A percentile compares a stretch with the other conserved stretches of the same genome.
phyloP scores from a whole-genome alignment of 2,888 invertebrate genomes.

The Amblyteles armatorius region DNA sequence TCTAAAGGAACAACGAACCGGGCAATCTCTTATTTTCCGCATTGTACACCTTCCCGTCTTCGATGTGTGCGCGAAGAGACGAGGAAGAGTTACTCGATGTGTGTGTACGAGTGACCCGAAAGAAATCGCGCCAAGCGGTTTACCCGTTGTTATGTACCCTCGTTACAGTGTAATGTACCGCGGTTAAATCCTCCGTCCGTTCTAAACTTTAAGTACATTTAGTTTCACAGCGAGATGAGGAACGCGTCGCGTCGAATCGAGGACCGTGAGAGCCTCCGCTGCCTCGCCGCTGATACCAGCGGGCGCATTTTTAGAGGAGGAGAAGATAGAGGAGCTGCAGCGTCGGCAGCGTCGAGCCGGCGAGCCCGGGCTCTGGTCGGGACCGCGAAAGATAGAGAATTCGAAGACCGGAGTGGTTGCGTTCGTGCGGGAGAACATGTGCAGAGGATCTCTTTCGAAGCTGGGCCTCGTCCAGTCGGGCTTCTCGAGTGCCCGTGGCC shows the following conservation, averaged over 20 bases:
- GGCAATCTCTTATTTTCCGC: constrained; percentile 42
- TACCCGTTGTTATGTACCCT: constrained; percentile 29
- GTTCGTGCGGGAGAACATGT: neutral
- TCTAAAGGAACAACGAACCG: constrained; percentile 63
- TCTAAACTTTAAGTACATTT: constrained; percentile 35
- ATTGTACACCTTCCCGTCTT: constrained; percentile 22
- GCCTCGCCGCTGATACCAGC: neutral
- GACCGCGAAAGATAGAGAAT: neutral
- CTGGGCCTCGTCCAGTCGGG: constrained; percentile 60
- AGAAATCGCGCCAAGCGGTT: constrained; percentile 26
- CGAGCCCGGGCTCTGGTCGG: neutral
- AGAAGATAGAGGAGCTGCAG: neutral
- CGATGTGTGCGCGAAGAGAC: constrained; percentile 29
- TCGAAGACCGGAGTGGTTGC: neutral
- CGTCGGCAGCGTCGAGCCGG: neutral
- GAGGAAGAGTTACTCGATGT: constrained; percentile 47
- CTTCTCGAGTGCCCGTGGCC: constrained; percentile 62
- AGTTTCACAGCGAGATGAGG: constrained; percentile 22
- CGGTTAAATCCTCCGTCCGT: constrained; percentile 37
- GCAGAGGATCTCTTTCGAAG: constrained; percentile 53
- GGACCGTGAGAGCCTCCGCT: constrained; percentile 38
- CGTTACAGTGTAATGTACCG: constrained; percentile 39
- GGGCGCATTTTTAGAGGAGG: neutral
- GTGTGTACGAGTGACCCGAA: neutral
- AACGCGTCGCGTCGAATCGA: constrained; percentile 43